These are phyloP conservation scores for Motacilla tschutschensis DNA, from an alignment of 2,113 vertebrate genomes.

Conservation along the genomic window DNA sequence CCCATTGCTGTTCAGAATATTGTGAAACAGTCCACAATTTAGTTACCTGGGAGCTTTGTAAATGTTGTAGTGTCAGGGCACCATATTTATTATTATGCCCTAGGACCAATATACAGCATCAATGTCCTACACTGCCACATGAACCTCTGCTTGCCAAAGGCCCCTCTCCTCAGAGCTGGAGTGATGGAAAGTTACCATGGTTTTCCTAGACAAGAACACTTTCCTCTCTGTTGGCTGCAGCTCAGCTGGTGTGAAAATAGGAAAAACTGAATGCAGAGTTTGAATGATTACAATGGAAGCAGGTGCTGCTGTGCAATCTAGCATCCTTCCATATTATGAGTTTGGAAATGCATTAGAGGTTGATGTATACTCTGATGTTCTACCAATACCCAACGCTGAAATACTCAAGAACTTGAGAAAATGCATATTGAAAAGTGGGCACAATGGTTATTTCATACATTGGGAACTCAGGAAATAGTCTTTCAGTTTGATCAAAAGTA, in stretches of 20 bases:
- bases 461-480: not conserved
- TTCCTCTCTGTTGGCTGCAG: not conserved
- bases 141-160: not conserved
- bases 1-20: not conserved
- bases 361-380: not conserved
- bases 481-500: not conserved
- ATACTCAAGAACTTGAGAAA: not conserved
- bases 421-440: not conserved
- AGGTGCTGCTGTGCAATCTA: not conserved
- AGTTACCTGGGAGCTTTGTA: not conserved
- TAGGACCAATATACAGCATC: not conserved
- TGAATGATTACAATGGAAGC: not conserved
- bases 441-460: not conserved
- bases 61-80: not conserved
- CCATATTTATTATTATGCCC: not conserved
- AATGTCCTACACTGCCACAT: not conserved
- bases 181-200: fast-evolving
- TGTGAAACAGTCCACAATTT: not conserved
- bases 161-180: not conserved
- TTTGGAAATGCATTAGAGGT: not conserved
- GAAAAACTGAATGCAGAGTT: not conserved
- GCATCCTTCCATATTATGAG: not conserved
- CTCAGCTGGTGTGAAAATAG: not conserved
- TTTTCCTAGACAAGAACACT: not conserved
- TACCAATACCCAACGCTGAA: not conserved